Base-by-base conservation (phyloP, 35 echinoderm and acorn worm genomes). In the Antedon bifida region DNA sequence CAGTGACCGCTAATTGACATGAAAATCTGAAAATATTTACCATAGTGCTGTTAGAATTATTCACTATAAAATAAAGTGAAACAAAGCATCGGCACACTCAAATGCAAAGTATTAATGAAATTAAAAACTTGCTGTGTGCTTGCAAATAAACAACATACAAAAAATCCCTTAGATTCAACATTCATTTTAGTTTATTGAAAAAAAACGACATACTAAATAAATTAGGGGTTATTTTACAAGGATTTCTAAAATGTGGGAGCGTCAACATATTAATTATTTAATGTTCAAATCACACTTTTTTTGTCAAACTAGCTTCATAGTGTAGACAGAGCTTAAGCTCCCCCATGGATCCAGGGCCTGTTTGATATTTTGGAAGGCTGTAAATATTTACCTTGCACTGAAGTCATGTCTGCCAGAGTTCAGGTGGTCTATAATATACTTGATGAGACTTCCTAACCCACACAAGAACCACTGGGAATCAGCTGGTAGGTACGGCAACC, bases 401-500 rank as follows among this genome's bases (percentile, higher is more conserved):
- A 36, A 80, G 0, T 80, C 33, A 80, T 80, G 78, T 28, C 78
- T 80, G 36, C 35, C 78, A 38, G 33, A 36, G 9, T 80, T 38
- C 23, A 80, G 9, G 23, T 80, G 33, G 21, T 39, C 26, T 29
- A 80, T 38, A 39, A 80, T 80, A 35, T 80, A 39, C 26, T 80
- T 80, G 26, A 38, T 38, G 3, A 80, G n/a, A 39, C 36, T 35
- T 38, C 78, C 34, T 28, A 93, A 34, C 4, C 86, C 82, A 10
- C 75, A 79, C 8, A 93, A 16, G 34, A 93, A 93, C 86, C 86
- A 88, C 74, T 89, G 81, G 30, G 86, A 77, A 74, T 93, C 87
- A 45, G 83, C 56, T 28, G 91, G 91, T 21, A 93, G 83, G 79
- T 93, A 85, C 21, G 91, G 91, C n/a, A 93, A 56, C 91, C 91